These are phyloP conservation scores for Geococcyx californianus DNA, from an alignment of 2,113 vertebrate species.

Conservation along the genomic window DNA sequence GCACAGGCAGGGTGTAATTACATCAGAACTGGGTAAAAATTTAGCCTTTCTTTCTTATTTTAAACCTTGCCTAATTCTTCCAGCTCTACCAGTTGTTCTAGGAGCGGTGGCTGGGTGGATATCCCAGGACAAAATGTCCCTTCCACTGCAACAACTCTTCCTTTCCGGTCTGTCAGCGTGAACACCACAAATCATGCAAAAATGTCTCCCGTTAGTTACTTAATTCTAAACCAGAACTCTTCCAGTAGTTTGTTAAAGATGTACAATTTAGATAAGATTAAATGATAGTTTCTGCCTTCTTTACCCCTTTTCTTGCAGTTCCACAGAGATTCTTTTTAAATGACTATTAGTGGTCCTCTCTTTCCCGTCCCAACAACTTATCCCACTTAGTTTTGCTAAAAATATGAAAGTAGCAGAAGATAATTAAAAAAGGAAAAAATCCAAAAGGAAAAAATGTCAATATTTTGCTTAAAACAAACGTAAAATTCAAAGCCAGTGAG, in stretches of 20 bases:
- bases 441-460: neutral
- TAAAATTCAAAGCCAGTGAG: neutral
- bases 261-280: neutral
- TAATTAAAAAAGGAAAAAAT: neutral
- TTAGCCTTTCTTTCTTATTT: neutral
- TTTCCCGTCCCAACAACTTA: neutral
- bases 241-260: neutral
- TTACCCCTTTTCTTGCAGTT: neutral
- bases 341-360: neutral
- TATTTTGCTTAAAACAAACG: neutral
- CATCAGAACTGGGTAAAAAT: neutral
- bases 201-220: neutral
- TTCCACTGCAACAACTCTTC: neutral
- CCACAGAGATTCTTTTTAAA: neutral
- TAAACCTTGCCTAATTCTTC: neutral
- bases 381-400: neutral
- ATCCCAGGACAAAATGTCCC: neutral
- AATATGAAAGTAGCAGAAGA: neutral
- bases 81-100: neutral
- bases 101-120: neutral
- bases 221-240: neutral
- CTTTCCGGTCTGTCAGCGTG: neutral
- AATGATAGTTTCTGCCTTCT: neutral
- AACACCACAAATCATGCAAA: neutral
- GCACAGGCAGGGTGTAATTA: neutral